These are phyloP conservation scores for Sminthopsis crassicaudata DNA, from an alignment of 2,113 vertebrate species.

Conservation along the genomic window DNA sequence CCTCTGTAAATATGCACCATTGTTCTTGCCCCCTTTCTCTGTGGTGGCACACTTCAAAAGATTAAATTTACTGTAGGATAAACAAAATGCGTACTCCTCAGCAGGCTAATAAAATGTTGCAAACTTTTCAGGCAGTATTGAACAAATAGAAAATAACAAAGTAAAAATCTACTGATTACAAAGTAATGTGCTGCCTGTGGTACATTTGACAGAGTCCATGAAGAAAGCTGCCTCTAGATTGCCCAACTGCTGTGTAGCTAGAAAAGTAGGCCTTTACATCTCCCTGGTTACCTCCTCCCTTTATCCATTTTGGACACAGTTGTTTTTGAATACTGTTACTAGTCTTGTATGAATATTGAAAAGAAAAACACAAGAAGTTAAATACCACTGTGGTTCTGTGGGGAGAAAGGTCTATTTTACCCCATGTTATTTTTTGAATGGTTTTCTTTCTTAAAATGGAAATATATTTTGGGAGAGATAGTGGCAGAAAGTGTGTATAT, in stretches of 20 bases:
- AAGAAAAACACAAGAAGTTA: conserved; percentile 50
- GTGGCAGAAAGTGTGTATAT: not conserved
- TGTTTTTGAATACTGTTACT: conserved; percentile 40
- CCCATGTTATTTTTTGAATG: conserved; percentile 58
- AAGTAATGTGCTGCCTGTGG: conserved; percentile 43
- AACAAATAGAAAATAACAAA: conserved; percentile 68
- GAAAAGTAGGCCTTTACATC: conserved; percentile 9
- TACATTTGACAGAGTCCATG: conserved; percentile 44
- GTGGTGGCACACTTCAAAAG: conserved; percentile 58
- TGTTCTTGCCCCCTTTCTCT: conserved; percentile 47
- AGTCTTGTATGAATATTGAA: conserved; percentile 63
- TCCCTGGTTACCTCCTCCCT: conserved; percentile 34
- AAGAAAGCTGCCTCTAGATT: conserved; percentile 23
- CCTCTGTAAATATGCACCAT: not conserved
- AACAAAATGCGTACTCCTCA: conserved; percentile 70
- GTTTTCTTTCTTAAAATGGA: conserved; percentile 72
- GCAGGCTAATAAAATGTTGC: conserved; percentile 62
- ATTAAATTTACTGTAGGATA: conserved; percentile 76
- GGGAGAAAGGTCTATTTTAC: conserved; percentile 45
- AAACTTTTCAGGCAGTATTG: conserved; percentile 61
- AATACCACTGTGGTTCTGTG: conserved; percentile 48
- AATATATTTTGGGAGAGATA: conserved; percentile 12
- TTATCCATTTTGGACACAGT: conserved; percentile 71
- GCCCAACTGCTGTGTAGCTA: conserved; percentile 48
- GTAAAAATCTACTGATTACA: conserved; percentile 62